Conservation (phyloP, 2,888 invertebrate species). For the Polietes domitor region DNA sequence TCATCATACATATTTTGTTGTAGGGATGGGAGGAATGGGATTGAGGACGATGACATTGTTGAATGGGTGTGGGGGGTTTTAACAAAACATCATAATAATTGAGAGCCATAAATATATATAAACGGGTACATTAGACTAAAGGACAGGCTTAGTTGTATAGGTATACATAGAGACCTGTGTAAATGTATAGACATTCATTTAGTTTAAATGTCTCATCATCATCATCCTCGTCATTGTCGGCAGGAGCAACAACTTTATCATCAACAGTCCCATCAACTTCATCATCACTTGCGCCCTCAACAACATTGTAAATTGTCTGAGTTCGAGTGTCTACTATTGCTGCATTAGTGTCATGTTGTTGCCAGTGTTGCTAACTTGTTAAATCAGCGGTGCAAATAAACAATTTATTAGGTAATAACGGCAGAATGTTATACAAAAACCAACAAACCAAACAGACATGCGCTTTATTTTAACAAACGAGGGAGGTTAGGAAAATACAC, state of each 20-base stretch:
- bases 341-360: background rate
- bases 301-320: background rate
- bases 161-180: too few species aligned
- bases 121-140: too few species aligned
- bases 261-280: too few species aligned
- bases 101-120: background rate
- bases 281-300: background rate
- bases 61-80: too few species aligned
- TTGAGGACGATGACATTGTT: too few species aligned
- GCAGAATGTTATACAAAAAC: background rate
- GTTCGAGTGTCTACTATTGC: too few species aligned
- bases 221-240: background rate
- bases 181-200: too few species aligned
- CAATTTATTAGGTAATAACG: background rate
- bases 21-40: background rate
- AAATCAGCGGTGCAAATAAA: background rate
- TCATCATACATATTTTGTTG: background rate
- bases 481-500: background rate
- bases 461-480: background rate
- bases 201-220: too few species aligned
- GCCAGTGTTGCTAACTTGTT: background rate
- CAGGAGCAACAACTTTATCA: too few species aligned
- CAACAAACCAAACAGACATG: background rate
- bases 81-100: background rate
- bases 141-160: too few species aligned